Base-by-base conservation (phyloP, 2,797 vertebrate genomes). In the Intellagama lesueurii region DNA sequence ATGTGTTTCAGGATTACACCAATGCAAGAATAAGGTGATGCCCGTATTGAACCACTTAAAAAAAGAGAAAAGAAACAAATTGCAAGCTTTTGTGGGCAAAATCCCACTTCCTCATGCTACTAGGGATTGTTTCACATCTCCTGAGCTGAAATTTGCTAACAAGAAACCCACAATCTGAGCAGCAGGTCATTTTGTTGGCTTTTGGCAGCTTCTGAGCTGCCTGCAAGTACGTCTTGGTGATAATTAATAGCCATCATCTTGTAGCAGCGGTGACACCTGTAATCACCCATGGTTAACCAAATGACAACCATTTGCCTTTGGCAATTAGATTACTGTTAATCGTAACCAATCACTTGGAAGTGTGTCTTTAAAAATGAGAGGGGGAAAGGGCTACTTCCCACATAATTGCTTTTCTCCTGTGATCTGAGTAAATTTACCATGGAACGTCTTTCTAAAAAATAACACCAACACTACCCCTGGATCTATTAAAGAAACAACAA, bases 371-470 rank as follows among this genome's bases (percentile, higher is more conserved):
- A 64, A 52, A 52, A 19, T 9, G 28, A 17, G 26, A 12, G 44
- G 11, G 9, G 28, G 24, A 60, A 35, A 44, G 17, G 60, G 49
- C 35, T 4, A 14, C 44, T 88, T 81, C 78, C 52, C 52, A 30
- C 14, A 26, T 35, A 92, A 92, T 3, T 88, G 66, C 17, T 85
- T 83, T 86, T 76, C 52, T 78, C 70, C 60, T 87, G 52, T 64
- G 80, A 88, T 82, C 28, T 81, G 44, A 85, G 76, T 77, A 73
- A 35, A 91, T 94, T 88, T 78, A 30, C 82, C 47, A 11, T 79
- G 26, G 30, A 56, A 30, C 22, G 2, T 90, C 60, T 86, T 30
- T 73, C 66, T 87, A 82, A 77, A 44, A 17, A 35, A 68, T 32
- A 66, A 87, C 7, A 32, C 24, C 64, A 78, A 78, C 82, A 90